Base-by-base conservation (phyloP, 1,140 invertebrate species). In the Odontomachus brunneus region DNA sequence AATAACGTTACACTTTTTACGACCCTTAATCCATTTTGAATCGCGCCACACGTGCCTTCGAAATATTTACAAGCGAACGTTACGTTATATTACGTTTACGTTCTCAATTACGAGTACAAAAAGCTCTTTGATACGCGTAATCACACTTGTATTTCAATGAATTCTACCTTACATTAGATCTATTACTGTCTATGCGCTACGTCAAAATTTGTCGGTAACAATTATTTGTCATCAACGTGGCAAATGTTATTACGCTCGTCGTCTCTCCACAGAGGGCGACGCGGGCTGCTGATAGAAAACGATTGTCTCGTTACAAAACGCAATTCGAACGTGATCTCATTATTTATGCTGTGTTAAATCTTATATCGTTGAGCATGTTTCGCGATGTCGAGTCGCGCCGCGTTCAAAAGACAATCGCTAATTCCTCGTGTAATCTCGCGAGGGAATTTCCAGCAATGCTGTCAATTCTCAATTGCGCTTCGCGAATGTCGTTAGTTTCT, bases 231-330 rank as follows among this genome's bases (percentile, higher is more conserved):
- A 73, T 84, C 17, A 62, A 11, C 33, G 15, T 65, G 82, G 82
- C 44, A 72, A 78, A 62, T 24, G 38, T 66, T 62, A 71, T 22
- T 78, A 60, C 9, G 14, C 38, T 49, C 29, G 29, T 69, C 71
- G 74, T 55, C 78, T 51, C 48, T 3, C 2, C 33, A 38, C 74
- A 14, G 60, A 71, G 53, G 72, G 44, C 22, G 75, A 59, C 12
- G 19, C n/a, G n/a, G n/a, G n/a, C n/a, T n/a, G n/a, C 49, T 53
- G 44, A 80, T 66, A 49, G 76, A 48, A 81, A 84, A 78, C 90
- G 91, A 93, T 93, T 92, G 92, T 93, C 89, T 90, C 84, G 44
- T 87, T 91, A 91, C 84, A 88, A 89, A 92, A 92, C 84, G 89
- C 86, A 91, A 91, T 92, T 88, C 85, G 83, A 86, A 89, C 84